Evolutionary conservation across 2,113 vertebrate species (phyloP).

Genomic region (Pipra filicauda): DNA sequence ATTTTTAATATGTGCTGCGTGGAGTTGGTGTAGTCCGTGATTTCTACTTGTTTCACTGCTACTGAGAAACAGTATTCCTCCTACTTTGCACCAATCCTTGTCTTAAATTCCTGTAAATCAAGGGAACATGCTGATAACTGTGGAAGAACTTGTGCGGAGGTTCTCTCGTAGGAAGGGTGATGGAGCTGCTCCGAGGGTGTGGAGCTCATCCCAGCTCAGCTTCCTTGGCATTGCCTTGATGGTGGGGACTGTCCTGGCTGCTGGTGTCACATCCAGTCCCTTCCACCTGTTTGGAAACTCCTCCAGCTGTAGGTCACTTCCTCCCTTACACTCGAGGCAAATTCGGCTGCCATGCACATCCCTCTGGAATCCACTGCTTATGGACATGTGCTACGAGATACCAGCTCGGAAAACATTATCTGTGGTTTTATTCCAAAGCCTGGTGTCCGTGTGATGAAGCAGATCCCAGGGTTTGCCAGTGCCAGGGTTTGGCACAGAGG

Average conservation of each 20-base stretch:
- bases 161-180: not conserved
- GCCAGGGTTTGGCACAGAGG: not conserved
- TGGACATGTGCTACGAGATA: not conserved
- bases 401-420: not conserved
- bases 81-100: not conserved
- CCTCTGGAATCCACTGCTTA: not conserved
- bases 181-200: not conserved
- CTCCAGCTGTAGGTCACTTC: conserved; percentile 13
- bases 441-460: not conserved
- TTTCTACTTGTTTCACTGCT: not conserved
- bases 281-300: conserved; percentile 45
- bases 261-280: not conserved
- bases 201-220: not conserved
- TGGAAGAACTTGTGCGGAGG: not conserved
- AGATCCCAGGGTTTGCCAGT: not conserved
- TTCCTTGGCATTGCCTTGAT: not conserved
- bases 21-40: no score
- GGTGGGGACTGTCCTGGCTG: not conserved
- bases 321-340: not conserved
- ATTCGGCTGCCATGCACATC: not conserved
- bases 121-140: rapidly evolving
- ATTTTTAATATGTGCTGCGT: not conserved
- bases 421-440: not conserved
- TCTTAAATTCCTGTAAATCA: not conserved
- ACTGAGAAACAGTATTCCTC: not conserved